phyloP scores from a whole-genome alignment of 2,888 invertebrate species.

The Drosophila mercatorum region DNA sequence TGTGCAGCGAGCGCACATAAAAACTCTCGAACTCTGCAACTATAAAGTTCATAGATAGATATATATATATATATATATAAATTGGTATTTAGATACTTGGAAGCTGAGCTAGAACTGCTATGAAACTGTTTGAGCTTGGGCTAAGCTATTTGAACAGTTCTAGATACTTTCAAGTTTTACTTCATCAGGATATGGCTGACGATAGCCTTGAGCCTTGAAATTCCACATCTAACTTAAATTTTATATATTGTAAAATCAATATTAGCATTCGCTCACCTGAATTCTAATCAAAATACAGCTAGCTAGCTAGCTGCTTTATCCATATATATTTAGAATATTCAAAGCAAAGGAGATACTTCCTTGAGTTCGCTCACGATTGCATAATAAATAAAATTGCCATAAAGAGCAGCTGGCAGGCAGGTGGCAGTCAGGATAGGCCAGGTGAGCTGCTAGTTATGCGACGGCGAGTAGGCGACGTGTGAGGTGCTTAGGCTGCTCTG shows the following conservation, averaged over 20 bases:
- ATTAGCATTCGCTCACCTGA: neutral
- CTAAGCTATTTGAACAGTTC: neutral
- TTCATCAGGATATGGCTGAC: too few relatives aligned
- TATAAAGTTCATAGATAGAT: neutral
- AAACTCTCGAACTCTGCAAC: neutral
- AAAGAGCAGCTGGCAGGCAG: constrained; percentile 2
- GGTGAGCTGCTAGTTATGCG: neutral
- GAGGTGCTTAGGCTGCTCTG: constrained; percentile 37
- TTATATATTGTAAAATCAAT: neutral
- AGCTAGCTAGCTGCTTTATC: too few relatives aligned
- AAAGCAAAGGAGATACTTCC: neutral
- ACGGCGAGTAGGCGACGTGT: constrained; percentile 8
- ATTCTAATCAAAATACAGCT: neutral
- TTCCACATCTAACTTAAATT: too few relatives aligned
- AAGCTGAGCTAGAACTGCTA: too few relatives aligned
- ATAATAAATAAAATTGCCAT: constrained; percentile 10
- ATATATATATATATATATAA: neutral
- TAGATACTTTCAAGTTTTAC: too few relatives aligned
- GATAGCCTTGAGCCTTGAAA: too few relatives aligned
- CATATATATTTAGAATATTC: neutral
- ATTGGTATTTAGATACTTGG: neutral
- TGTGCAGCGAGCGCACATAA: constrained; percentile 4
- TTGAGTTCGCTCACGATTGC: neutral
- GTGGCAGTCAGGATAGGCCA: neutral
- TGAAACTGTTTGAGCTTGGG: neutral